These are phyloP conservation scores for Taenaris catops DNA, from an alignment of 2,888 invertebrate genomes.

Conservation along the genomic window DNA sequence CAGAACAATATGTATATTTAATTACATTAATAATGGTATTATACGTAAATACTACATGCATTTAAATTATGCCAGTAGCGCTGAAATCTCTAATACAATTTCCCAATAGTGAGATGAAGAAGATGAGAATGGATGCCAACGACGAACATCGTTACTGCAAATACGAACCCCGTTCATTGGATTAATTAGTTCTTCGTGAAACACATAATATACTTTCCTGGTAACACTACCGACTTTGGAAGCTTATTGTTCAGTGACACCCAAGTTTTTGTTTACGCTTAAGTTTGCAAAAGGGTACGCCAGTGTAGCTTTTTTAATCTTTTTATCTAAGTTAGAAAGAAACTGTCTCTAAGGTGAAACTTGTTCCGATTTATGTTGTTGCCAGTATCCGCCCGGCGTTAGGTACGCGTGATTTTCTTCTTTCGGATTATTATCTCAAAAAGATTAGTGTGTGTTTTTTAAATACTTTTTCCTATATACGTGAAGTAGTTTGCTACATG, in stretches of 20 bases:
- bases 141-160: conserved; percentile 68
- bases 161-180: conserved; percentile 69
- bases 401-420: too few species aligned
- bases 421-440: too few species aligned
- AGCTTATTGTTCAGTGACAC: conserved; percentile 49
- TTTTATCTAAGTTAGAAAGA: conserved; percentile 50
- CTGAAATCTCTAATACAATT: conserved; percentile 49
- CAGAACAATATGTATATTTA: conserved; percentile 1
- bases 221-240: conserved; percentile 23
- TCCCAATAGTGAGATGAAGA: conserved; percentile 40
- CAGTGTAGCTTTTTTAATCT: conserved; percentile 45
- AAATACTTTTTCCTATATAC: too few species aligned
- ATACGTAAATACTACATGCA: background rate
- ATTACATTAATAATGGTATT: too few species aligned
- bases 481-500: too few species aligned
- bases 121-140: conserved; percentile 57
- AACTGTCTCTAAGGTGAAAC: too few species aligned
- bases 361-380: too few species aligned
- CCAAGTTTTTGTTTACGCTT: conserved; percentile 56
- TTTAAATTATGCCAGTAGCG: conserved; percentile 1
- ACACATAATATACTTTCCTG: conserved; percentile 43
- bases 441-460: too few species aligned
- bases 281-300: conserved; percentile 41
- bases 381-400: too few species aligned
- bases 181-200: conserved; percentile 67